Evolutionary conservation across 2,888 invertebrate genomes (phyloP).

Genomic region (Limenitis arthemis): DNA sequence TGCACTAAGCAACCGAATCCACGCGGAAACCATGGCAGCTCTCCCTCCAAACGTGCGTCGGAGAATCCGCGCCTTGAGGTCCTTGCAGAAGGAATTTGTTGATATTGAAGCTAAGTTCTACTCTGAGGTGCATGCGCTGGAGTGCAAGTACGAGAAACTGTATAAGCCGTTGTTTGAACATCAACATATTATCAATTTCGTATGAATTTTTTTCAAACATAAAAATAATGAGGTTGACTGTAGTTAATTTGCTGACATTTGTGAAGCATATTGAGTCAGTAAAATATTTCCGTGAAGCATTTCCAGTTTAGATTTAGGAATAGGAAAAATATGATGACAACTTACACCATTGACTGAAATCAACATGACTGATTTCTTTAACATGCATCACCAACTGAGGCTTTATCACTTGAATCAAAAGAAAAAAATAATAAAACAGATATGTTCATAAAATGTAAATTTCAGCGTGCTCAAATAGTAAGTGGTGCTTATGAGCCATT

Average conservation of each 20-base stretch:
- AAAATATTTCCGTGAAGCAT: neutral
- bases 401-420: neutral
- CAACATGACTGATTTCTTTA: conserved; percentile 5
- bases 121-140: conserved; percentile 92
- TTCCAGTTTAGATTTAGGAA: neutral
- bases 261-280: too few species aligned
- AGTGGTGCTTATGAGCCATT: conserved; percentile 88
- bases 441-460: neutral
- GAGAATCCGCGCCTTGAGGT: conserved; percentile 87
- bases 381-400: conserved; percentile 8
- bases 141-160: conserved; percentile 89
- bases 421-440: neutral
- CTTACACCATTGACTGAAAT: conserved; percentile 3
- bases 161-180: conserved; percentile 86
- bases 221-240: too few species aligned
- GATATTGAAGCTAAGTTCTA: conserved; percentile 95
- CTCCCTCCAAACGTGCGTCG: conserved; percentile 84
- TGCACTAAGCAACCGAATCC: conserved; percentile 71
- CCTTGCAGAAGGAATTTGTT: conserved; percentile 87
- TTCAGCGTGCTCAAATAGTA: conserved; percentile 72
- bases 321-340: conserved; percentile 1
- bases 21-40: conserved; percentile 72
- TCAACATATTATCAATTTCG: too few species aligned
- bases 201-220: too few species aligned
- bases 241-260: too few species aligned